Conservation (phyloP, 2,888 invertebrate genomes). For the Endotricha flammealis region DNA sequence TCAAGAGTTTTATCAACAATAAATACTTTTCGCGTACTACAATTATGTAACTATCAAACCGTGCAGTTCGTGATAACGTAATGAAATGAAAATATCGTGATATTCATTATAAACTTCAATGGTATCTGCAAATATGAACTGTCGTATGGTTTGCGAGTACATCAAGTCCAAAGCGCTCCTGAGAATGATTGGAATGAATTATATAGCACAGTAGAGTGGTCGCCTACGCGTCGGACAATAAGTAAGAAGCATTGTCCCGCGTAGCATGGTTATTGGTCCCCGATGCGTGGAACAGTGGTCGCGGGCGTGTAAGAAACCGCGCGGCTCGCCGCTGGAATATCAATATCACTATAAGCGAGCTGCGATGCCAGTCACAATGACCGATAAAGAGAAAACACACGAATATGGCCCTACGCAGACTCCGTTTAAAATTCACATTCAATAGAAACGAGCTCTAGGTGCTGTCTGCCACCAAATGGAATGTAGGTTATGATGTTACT, state of each 20-base stretch:
- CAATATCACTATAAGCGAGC: constrained; percentile 66
- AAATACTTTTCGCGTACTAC: constrained; percentile 38
- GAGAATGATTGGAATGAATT: too few relatives aligned
- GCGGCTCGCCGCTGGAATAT: constrained; percentile 65
- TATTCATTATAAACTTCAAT: constrained; percentile 19
- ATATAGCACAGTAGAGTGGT: too few relatives aligned
- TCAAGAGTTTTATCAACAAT: constrained; percentile 48
- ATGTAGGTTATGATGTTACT: constrained; percentile 77
- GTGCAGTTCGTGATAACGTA: constrained; percentile 40
- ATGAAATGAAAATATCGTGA: constrained; percentile 28
- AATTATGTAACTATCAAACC: constrained; percentile 53
- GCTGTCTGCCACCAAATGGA: constrained; percentile 57
- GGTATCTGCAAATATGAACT: constrained; percentile 11
- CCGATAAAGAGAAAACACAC: constrained; percentile 71
- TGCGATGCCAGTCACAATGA: constrained; percentile 61
- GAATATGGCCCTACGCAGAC: constrained; percentile 64
- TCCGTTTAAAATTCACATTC: constrained; percentile 72
- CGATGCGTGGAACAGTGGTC: constrained; percentile 45
- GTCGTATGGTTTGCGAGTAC: constrained; percentile 3
- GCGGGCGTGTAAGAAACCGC: constrained; percentile 55
- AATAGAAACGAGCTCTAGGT: constrained; percentile 43
- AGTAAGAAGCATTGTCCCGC: constrained; percentile 37
- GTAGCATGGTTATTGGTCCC: constrained; percentile 50
- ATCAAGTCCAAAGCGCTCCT: too few relatives aligned
- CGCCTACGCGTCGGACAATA: too few relatives aligned